phyloP scores from a whole-genome alignment of 1,140 invertebrate species.

The Nautilus pompilius region DNA sequence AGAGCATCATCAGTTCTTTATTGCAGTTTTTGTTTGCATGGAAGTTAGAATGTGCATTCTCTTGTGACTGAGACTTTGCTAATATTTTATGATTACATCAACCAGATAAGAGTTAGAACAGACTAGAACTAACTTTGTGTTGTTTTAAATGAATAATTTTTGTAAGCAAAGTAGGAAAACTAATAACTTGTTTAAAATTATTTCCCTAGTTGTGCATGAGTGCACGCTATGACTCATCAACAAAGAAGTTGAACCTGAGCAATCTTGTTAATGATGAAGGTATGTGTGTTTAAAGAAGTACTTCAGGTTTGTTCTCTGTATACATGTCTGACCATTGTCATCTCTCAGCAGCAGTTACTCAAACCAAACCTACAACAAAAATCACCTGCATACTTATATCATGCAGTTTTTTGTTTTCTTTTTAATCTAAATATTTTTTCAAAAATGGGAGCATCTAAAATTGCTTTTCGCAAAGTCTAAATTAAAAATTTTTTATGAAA shows the following conservation, averaged over 20 bases:
- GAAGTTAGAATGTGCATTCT: neutral
- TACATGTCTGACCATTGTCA: neutral
- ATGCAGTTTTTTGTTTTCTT: neutral
- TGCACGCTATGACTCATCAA: constrained; percentile 71
- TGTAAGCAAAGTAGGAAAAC: neutral
- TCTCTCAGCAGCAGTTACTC: constrained; percentile 1
- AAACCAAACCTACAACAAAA: neutral
- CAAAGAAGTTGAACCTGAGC: constrained; percentile 75
- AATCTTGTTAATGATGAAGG: constrained; percentile 76
- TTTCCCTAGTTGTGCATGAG: constrained; percentile 72
- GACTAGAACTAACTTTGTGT: no score
- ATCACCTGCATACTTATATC: neutral
- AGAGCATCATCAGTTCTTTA: neutral
- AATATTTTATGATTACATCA: neutral
- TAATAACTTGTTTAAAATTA: no score
- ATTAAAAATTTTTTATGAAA: no score
- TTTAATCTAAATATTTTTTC: neutral
- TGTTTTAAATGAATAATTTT: neutral
- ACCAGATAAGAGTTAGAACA: neutral
- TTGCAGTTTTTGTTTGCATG: neutral
- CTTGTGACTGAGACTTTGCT: neutral
- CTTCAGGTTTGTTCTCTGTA: constrained; percentile 19
- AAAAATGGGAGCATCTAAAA: neutral
- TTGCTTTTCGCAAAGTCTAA: neutral
- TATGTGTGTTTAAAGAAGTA: no score